Base-by-base conservation (phyloP, 1,140 invertebrate species). In the Gryon sp. region DNA sequence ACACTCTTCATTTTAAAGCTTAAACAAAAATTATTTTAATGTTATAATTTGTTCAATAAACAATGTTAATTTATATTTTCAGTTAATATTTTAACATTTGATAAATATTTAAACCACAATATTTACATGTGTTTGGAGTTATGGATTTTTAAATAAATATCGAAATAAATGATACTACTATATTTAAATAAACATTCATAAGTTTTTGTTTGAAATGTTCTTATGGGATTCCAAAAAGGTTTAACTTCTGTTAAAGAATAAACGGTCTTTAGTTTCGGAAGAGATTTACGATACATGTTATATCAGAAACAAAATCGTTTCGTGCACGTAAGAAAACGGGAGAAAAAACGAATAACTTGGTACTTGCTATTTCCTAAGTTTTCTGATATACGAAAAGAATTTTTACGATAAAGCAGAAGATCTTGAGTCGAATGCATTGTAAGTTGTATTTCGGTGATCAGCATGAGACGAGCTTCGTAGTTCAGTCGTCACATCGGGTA, bases 401-500 rank as follows among this genome's bases (percentile, higher is more conserved):
- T 69, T 69, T 45, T 45, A 59, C 66, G 38, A 34, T 46, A 74
- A 65, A 78, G 55, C 46, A 52, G 46, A 75, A 46, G 69, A 65
- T 65, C 63, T 26, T 40, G 63, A 75, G 30, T 34, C 34, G 34
- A 66, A 75, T 66, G 59, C 59, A 78, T 70, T 60, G 69, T 75
- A 50, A 65, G 19, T 75, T 53, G 62, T 69, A 66, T 69, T 62
- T 66, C 46, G 65, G 53, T 69, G 76, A 74, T 74, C 63, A 69
- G 65, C 70, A 63, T 70, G 57, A 66, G 59, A 76, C 59, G 59
- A 68, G 53, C 46, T 62, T 59, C 60, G 65, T 66, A 77, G 66
- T 66, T 53, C 70, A 77, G 74, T 75, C 69, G 69, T 75, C 72
- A 60, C 76, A 66, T 70, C 52, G 55, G 59, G 63, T 66, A 62